Evolutionary conservation across 1,140 invertebrate species (phyloP).

Genomic region (Macrosteles quadrilineatus): DNA sequence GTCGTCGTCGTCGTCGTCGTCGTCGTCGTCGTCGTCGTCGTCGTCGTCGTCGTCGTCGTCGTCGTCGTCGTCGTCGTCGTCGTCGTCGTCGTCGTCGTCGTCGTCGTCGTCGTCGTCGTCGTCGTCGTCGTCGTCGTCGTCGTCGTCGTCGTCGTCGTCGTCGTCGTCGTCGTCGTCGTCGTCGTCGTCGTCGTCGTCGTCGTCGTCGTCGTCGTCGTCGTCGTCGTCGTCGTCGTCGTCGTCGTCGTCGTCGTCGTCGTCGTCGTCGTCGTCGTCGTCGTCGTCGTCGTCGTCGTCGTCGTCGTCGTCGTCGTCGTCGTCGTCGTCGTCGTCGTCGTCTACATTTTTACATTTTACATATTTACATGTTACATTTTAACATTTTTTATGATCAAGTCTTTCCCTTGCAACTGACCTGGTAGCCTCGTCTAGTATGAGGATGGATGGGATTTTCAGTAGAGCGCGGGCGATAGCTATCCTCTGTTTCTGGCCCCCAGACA

Average conservation of each 20-base stretch:
- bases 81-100: background rate
- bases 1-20: conserved; percentile 1
- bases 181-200: background rate
- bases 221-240: background rate
- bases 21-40: background rate
- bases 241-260: background rate
- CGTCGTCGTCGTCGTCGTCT: too few species aligned
- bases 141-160: background rate
- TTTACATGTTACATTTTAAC: too few species aligned
- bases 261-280: background rate
- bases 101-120: background rate
- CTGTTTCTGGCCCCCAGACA: too few species aligned
- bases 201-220: background rate
- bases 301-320: background rate
- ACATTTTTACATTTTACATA: too few species aligned
- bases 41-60: background rate
- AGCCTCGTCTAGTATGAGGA: too few species aligned
- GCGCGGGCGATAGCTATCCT: too few species aligned
- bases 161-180: background rate
- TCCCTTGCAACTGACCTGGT: too few species aligned
- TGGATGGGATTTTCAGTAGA: too few species aligned
- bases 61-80: background rate
- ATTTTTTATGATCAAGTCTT: too few species aligned
- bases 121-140: background rate
- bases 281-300: background rate